Evolutionary conservation across 2,888 invertebrate species (phyloP).

Genomic region (Zaprionus lineosus): DNA sequence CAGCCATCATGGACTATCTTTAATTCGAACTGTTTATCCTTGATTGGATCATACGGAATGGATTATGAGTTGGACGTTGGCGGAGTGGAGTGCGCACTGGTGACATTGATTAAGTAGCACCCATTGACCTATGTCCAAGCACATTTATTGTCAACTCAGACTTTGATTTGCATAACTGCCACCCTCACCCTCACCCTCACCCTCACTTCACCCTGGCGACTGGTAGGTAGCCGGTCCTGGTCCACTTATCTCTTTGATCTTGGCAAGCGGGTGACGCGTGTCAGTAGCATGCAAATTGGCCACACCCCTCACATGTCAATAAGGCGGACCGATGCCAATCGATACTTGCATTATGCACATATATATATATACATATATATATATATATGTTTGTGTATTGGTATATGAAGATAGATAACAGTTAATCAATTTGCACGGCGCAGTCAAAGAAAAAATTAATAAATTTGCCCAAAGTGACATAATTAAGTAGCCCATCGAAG

Average conservation of each 20-base stretch:
- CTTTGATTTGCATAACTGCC: conserved; percentile 56
- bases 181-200: neutral
- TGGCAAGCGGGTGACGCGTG: conserved; percentile 48
- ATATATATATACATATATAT: conserved; percentile 1
- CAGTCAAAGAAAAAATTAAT: conserved; percentile 46
- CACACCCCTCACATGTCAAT: conserved; percentile 57
- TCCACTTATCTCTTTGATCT: conserved; percentile 34
- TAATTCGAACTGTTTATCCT: too few species aligned
- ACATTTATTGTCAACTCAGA: conserved; percentile 55
- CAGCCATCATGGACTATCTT: too few species aligned
- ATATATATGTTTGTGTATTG: conserved; percentile 9
- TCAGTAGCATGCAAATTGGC: conserved; percentile 68
- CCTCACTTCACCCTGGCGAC: too few species aligned
- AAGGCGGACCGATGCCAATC: conserved; percentile 25
- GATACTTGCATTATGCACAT: too few species aligned
- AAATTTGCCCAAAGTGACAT: conserved; percentile 65
- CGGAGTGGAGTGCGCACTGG: neutral
- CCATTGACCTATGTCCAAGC: conserved; percentile 75
- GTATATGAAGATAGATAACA: conserved; percentile 48
- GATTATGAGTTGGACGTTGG: too few species aligned
- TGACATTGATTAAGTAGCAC: conserved; percentile 67
- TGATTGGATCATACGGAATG: too few species aligned
- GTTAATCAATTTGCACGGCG: conserved; percentile 68
- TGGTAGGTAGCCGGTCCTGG: neutral
- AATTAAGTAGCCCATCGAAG: conserved; percentile 52